Evolutionary conservation across 2,797 vertebrate species (phyloP).

Genomic region (Lateolabrax maculatus): DNA sequence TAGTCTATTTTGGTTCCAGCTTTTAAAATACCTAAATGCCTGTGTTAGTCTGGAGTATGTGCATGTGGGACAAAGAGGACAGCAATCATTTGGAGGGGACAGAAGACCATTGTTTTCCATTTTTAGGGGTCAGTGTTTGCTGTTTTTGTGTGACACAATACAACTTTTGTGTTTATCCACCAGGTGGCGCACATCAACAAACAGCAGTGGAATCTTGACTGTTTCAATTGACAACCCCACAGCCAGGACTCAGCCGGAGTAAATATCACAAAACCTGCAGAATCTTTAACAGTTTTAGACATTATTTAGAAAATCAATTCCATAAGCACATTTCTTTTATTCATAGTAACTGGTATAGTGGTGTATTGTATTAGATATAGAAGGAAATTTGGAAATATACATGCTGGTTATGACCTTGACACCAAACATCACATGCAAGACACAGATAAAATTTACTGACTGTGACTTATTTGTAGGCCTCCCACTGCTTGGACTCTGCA

Average conservation of each 20-base stretch:
- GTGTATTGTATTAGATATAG: background rate
- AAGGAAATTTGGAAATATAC: background rate
- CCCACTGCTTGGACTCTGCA: conserved; percentile 89
- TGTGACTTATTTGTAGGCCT: conserved; percentile 67
- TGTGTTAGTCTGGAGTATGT: background rate
- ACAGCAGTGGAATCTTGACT: conserved; percentile 91
- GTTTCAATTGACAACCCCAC: conserved; percentile 96
- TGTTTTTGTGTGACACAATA: background rate
- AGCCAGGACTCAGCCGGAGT: conserved; percentile 90
- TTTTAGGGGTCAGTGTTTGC: background rate
- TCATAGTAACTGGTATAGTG: background rate
- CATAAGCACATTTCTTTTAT: background rate
- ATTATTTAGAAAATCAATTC: background rate
- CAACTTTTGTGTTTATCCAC: conserved; percentile 64
- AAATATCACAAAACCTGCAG: conserved; percentile 57
- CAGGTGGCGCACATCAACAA: conserved; percentile 93
- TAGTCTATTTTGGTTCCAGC: background rate
- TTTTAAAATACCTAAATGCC: background rate
- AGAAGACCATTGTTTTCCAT: conserved; percentile 3
- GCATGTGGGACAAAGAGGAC: conserved; percentile 4
- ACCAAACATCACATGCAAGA: background rate
- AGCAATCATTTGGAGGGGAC: conserved; percentile 10
- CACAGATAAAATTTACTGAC: background rate
- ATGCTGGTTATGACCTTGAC: background rate
- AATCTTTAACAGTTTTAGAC: background rate